Evolutionary conservation across 2,797 vertebrate genomes (phyloP).

Genomic region (Anguilla obscura): DNA sequence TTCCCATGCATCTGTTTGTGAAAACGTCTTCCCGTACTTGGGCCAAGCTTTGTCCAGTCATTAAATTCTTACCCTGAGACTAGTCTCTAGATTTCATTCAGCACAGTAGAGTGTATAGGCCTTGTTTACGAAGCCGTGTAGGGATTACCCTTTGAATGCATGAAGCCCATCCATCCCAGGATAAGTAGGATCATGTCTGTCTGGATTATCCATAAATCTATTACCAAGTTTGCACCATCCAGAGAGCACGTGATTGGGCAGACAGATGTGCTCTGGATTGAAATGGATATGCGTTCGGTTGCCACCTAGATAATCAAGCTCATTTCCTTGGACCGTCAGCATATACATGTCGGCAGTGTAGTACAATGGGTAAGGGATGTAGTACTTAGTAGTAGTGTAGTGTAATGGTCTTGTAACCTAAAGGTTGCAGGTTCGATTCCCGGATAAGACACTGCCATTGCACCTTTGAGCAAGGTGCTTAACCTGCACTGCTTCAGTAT

Average conservation of each 20-base stretch:
- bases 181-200: background rate
- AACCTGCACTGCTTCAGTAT: too few relatives aligned
- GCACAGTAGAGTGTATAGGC: background rate
- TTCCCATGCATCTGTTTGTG: too few relatives aligned
- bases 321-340: background rate
- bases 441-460: too few relatives aligned
- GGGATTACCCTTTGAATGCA: background rate
- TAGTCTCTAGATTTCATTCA: background rate
- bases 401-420: too few relatives aligned
- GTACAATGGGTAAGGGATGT: too few relatives aligned
- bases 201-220: conserved; percentile 1
- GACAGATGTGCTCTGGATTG: background rate
- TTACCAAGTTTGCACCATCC: background rate
- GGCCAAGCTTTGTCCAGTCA: background rate
- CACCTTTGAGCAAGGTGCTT: too few relatives aligned
- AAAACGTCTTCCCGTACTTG: background rate
- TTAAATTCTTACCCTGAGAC: background rate
- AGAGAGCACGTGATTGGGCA: background rate
- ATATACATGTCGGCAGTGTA: background rate
- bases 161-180: background rate
- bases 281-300: background rate
- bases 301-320: background rate
- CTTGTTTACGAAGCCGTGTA: background rate
- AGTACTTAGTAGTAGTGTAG: too few relatives aligned
- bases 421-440: too few relatives aligned